Evolutionary conservation across 2,797 vertebrate genomes (phyloP).

Genomic region (Hyperoplus lanceolatus): DNA sequence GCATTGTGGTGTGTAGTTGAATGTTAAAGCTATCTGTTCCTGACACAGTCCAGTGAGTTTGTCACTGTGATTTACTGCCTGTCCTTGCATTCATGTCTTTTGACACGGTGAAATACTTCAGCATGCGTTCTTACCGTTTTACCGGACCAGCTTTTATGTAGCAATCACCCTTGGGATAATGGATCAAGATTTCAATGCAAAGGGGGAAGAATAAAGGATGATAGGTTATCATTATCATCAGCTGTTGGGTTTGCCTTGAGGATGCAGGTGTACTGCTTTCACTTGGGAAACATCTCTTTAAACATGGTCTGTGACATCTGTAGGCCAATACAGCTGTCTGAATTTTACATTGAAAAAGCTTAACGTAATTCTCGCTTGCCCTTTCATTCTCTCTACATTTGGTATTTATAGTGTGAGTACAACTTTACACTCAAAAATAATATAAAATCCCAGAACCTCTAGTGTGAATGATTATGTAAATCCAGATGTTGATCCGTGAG

Average conservation of each 20-base stretch:
- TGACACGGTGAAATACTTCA: background rate
- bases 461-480: slow-evolving; percentile 25
- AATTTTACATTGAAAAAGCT: slow-evolving; percentile 41
- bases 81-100: slow-evolving; percentile 18
- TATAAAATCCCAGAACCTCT: slow-evolving; percentile 17
- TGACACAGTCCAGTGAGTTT: slow-evolving; percentile 6
- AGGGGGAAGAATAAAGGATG: slow-evolving; percentile 13
- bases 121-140: slow-evolving; percentile 18
- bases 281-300: slow-evolving; percentile 83
- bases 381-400: slow-evolving; percentile 11
- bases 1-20: background rate
- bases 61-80: background rate
- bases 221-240: slow-evolving; percentile 68
- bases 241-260: slow-evolving; percentile 75
- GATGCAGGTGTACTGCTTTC: slow-evolving; percentile 83
- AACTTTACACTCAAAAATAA: slow-evolving; percentile 19
- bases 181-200: slow-evolving; percentile 29
- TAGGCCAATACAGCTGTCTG: slow-evolving; percentile 79
- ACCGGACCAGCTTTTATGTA: slow-evolving; percentile 18
- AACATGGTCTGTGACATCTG: slow-evolving; percentile 90
- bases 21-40: slow-evolving; percentile 4
- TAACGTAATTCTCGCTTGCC: slow-evolving; percentile 21
- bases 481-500: slow-evolving; percentile 4
- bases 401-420: slow-evolving; percentile 31
- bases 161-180: slow-evolving; percentile 25